Conservation (phyloP, 2,888 invertebrate species). For the Ischnus inquisitorius region DNA sequence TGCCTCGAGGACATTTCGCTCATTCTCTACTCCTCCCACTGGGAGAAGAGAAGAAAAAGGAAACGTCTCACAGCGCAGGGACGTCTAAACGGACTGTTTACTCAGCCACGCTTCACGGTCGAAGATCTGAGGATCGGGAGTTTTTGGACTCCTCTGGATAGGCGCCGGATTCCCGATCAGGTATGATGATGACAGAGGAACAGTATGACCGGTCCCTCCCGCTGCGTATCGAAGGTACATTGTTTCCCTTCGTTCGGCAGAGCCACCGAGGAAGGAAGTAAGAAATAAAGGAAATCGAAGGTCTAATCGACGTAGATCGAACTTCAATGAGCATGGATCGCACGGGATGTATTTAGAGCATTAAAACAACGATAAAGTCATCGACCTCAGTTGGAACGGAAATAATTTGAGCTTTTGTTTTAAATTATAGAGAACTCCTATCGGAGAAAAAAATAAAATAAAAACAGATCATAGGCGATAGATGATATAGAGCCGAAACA, state of each 20-base stretch:
- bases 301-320: slow-evolving; percentile 24
- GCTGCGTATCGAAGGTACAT: slow-evolving; percentile 5
- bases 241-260: not conserved
- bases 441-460: not conserved
- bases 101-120: slow-evolving; percentile 54
- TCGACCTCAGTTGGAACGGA: not conserved
- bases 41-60: not conserved
- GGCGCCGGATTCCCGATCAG: slow-evolving; percentile 1
- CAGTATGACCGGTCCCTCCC: slow-evolving; percentile 18
- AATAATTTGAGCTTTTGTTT: not conserved
- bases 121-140: slow-evolving; percentile 2
- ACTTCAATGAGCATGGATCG: slow-evolving; percentile 16
- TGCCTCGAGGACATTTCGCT: not conserved
- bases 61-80: not conserved
- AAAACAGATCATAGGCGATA: not conserved
- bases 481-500: not conserved
- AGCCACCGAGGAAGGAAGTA: not conserved
- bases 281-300: slow-evolving; percentile 23
- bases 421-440: slow-evolving; percentile 1
- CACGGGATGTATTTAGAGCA: not conserved
- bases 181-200: slow-evolving; percentile 37
- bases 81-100: slow-evolving; percentile 27
- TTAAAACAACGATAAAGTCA: slow-evolving; percentile 22
- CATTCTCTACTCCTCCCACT: slow-evolving; percentile 1
- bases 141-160: not conserved